Conservation (phyloP, 2,113 vertebrate species). For the Gorsachius goisagi region DNA sequence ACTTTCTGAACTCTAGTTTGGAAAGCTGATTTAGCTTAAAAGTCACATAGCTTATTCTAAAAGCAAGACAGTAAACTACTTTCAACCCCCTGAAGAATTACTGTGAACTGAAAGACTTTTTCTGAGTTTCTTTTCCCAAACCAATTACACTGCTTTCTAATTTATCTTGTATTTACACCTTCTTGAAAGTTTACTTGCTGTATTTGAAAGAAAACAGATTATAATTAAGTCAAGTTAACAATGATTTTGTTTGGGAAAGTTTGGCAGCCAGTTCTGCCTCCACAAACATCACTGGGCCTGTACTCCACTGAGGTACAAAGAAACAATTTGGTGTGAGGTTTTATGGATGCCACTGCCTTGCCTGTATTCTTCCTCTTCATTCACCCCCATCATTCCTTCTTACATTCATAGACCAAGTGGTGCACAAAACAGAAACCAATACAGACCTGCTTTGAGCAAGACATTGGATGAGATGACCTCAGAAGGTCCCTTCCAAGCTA, state of each 20-base stretch:
- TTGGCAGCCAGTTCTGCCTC: not conserved
- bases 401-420: not conserved
- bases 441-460: not conserved
- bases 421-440: not conserved
- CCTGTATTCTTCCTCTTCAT: not conserved
- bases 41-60: not conserved
- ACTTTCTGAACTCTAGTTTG: not conserved
- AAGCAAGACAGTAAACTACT: not conserved
- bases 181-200: not conserved
- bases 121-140: not conserved
- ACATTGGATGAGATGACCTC: not conserved
- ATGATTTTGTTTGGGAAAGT: not conserved
- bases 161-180: not conserved
- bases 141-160: not conserved
- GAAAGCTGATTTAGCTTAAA: not conserved
- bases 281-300: not conserved
- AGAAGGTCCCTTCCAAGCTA: not conserved
- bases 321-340: not conserved
- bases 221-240: not conserved
- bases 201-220: not conserved
- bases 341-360: not conserved
- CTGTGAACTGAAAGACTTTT: not conserved
- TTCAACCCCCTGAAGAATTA: not conserved
- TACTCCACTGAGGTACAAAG: not conserved
- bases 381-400: not conserved